Evolutionary conservation across 1,140 invertebrate genomes (phyloP).

Genomic region (Cyphomyrmex costatus): DNA sequence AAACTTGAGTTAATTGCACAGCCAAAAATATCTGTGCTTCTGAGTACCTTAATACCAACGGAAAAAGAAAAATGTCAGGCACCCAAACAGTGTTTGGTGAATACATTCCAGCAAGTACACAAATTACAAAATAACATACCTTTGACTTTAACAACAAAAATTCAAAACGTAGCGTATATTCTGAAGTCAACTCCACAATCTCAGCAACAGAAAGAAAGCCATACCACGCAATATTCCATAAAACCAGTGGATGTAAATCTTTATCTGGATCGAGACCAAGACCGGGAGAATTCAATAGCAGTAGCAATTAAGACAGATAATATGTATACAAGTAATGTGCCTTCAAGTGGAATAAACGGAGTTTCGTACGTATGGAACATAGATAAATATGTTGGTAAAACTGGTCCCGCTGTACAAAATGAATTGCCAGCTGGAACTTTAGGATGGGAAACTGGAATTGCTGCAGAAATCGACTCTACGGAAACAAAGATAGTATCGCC

Average conservation of each 20-base stretch:
- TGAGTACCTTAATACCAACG: slow-evolving; percentile 59
- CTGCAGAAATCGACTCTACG: background rate
- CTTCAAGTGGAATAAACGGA: background rate
- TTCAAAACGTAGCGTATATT: slow-evolving; percentile 15
- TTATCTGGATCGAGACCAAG: background rate
- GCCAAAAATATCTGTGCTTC: slow-evolving; percentile 1
- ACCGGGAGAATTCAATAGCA: background rate
- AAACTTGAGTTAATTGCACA: slow-evolving; percentile 37
- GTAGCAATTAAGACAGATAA: background rate
- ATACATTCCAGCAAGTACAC: slow-evolving; percentile 32
- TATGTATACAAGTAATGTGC: background rate
- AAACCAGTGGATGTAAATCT: background rate
- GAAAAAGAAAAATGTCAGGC: slow-evolving; percentile 46
- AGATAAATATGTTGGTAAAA: background rate
- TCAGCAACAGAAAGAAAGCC: background rate
- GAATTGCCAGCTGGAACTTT: background rate
- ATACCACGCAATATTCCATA: background rate
- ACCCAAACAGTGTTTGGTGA: slow-evolving; percentile 56
- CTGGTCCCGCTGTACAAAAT: background rate
- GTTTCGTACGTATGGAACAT: slow-evolving; percentile 10
- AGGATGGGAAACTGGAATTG: background rate
- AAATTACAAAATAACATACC: slow-evolving; percentile 26
- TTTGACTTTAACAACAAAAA: background rate
- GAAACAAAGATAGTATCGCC: background rate
- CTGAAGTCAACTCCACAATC: background rate